These are phyloP conservation scores for Nyctereutes procyonoides DNA, from an alignment of 2,113 vertebrate species.

Conservation along the genomic window DNA sequence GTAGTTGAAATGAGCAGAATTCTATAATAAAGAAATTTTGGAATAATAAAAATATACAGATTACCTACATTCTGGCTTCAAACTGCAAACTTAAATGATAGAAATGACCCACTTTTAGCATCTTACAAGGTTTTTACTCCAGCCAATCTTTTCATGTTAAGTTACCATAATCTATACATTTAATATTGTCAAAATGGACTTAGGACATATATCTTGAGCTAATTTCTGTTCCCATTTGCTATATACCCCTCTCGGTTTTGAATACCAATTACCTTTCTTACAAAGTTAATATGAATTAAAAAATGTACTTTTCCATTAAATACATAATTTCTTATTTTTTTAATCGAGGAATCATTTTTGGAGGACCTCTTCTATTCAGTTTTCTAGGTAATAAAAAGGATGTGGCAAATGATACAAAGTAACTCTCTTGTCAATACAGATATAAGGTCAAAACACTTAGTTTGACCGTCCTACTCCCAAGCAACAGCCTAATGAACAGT, in stretches of 20 bases:
- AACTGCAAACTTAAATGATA: conserved; percentile 19
- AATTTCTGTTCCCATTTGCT: neutral
- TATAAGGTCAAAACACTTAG: neutral
- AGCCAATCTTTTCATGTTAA: neutral
- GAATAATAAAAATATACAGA: neutral
- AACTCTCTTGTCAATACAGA: neutral
- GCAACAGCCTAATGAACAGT: neutral
- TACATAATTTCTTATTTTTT: neutral
- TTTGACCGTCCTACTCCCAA: neutral
- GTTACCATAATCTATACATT: neutral
- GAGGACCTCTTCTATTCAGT: neutral
- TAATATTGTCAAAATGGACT: conserved; percentile 7
- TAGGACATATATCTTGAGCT: neutral
- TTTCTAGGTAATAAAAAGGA: neutral
- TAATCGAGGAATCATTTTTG: conserved; percentile 2
- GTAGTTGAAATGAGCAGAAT: neutral
- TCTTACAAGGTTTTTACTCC: neutral
- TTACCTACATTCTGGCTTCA: neutral
- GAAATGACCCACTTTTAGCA: neutral
- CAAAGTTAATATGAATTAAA: neutral
- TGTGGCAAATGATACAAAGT: neutral
- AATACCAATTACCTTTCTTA: neutral
- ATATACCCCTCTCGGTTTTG: neutral
- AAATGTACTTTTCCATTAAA: neutral
- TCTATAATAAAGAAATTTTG: neutral